Percentiles rank a stretch among this genome's conserved stretches.
These are phyloP conservation scores for Pionites leucogaster DNA, from an alignment of 2,113 vertebrate genomes.

Conservation along the genomic window DNA sequence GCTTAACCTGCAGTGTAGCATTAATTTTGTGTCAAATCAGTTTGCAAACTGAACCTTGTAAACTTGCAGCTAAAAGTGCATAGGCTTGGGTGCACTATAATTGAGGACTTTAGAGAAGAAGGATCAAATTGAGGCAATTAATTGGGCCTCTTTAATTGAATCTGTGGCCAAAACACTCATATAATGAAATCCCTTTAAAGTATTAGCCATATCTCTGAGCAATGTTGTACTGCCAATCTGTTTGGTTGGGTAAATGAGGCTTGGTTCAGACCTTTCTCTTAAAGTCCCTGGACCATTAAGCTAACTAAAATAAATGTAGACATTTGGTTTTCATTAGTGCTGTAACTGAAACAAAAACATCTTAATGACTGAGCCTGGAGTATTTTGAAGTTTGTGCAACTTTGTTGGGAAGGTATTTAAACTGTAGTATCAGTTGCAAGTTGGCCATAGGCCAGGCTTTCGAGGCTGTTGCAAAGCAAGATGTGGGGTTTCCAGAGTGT, in stretches of 20 bases:
- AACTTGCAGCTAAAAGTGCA: not conserved
- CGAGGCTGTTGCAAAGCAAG: slow-evolving; percentile 64
- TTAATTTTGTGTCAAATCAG: not conserved
- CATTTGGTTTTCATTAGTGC: slow-evolving; percentile 80
- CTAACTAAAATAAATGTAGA: slow-evolving; percentile 65
- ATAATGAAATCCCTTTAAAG: slow-evolving; percentile 45
- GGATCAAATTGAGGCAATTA: slow-evolving; percentile 35
- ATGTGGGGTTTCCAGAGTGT: slow-evolving; percentile 52
- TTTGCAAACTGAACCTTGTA: not conserved
- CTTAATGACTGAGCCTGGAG: slow-evolving; percentile 74
- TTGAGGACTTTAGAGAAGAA: slow-evolving; percentile 9
- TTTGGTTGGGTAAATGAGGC: slow-evolving; percentile 55
- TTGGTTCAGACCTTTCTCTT: slow-evolving; percentile 54
- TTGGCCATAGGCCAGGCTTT: slow-evolving; percentile 66
- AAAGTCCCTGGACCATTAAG: slow-evolving; percentile 68
- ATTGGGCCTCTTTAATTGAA: slow-evolving; percentile 56
- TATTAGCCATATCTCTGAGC: not conserved
- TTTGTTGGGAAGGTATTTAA: slow-evolving; percentile 76
- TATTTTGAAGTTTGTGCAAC: slow-evolving; percentile 78
- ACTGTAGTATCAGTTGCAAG: slow-evolving; percentile 72
- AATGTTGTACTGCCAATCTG: slow-evolving; percentile 14
- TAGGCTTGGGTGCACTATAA: not conserved
- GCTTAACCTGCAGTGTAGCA: not conserved
- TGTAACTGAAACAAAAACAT: slow-evolving; percentile 79
- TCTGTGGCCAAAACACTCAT: slow-evolving; percentile 28